Conservation (phyloP, 2,113 vertebrate species). For the Andinoacara biseriatus region DNA sequence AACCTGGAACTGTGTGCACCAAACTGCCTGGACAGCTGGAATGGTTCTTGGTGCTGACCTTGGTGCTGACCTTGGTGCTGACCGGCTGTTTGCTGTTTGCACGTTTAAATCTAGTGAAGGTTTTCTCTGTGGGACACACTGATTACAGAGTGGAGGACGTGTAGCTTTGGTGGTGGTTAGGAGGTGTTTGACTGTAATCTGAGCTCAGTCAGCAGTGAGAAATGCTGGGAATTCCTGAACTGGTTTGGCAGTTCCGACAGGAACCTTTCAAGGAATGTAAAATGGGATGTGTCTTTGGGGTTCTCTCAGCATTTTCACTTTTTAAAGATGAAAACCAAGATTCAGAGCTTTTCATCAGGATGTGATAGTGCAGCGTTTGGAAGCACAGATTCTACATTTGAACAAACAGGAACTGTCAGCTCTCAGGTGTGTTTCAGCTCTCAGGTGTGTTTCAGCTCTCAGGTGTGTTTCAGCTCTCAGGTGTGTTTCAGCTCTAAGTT, state of each 20-base stretch:
- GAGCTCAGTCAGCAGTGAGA: background rate
- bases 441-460: too few relatives aligned
- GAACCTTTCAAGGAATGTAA: background rate
- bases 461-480: too few relatives aligned
- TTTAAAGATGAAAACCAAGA: background rate
- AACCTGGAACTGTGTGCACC: background rate
- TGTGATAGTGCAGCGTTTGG: background rate
- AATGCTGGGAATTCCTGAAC: background rate
- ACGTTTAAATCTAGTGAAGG: background rate
- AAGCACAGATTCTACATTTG: too few relatives aligned
- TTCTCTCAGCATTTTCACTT: too few relatives aligned
- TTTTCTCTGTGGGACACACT: background rate
- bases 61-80: background rate
- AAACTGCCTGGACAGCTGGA: background rate
- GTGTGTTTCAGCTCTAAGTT: background rate
- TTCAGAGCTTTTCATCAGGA: background rate
- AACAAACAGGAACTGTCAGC: background rate
- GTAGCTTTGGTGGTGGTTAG: background rate
- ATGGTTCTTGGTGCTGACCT: background rate
- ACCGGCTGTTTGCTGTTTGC: background rate
- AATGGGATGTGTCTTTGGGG: too few relatives aligned
- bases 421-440: background rate
- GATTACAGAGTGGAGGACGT: background rate
- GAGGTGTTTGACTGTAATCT: background rate
- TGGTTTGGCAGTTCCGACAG: background rate